Percentiles rank a stretch among this genome's conserved stretches.
phyloP scores from a whole-genome alignment of 2,888 invertebrate species.

The Agriopis aurantiaria region DNA sequence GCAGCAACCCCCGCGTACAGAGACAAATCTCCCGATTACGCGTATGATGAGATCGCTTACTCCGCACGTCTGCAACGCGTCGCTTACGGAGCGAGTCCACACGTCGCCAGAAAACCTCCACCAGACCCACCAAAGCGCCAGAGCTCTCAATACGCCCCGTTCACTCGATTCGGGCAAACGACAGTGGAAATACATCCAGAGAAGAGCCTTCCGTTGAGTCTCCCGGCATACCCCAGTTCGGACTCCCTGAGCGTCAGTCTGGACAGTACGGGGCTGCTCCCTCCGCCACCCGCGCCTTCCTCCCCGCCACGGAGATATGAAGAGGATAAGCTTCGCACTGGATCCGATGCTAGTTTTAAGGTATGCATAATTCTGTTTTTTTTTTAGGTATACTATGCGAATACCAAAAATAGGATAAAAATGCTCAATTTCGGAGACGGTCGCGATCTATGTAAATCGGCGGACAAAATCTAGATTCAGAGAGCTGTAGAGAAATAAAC shows the following conservation, averaged over 20 bases:
- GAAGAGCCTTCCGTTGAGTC: conserved; percentile 86
- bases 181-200: conserved; percentile 87
- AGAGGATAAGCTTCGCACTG: conserved; percentile 87
- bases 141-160: conserved; percentile 84
- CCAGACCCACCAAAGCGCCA: conserved; percentile 93
- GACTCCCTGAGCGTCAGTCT: conserved; percentile 88
- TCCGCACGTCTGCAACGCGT: conserved; percentile 83
- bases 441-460: too few relatives aligned
- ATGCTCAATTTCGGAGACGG: too few relatives aligned
- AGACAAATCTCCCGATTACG: conserved; percentile 78
- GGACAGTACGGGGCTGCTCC: conserved; percentile 88
- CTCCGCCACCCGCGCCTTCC: conserved; percentile 89
- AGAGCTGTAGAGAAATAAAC: too few relatives aligned
- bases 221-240: conserved; percentile 89
- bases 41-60: conserved; percentile 83
- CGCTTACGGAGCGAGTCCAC: conserved; percentile 89
- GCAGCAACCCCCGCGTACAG: conserved; percentile 84
- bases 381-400: neutral
- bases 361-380: conserved; percentile 68
- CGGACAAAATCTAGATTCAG: too few relatives aligned
- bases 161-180: conserved; percentile 84
- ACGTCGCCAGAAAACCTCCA: conserved; percentile 91
- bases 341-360: conserved; percentile 94
- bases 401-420: too few relatives aligned
- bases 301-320: conserved; percentile 86